Conservation (phyloP, 2,113 vertebrate species). For the Eretmochelys imbricata region DNA sequence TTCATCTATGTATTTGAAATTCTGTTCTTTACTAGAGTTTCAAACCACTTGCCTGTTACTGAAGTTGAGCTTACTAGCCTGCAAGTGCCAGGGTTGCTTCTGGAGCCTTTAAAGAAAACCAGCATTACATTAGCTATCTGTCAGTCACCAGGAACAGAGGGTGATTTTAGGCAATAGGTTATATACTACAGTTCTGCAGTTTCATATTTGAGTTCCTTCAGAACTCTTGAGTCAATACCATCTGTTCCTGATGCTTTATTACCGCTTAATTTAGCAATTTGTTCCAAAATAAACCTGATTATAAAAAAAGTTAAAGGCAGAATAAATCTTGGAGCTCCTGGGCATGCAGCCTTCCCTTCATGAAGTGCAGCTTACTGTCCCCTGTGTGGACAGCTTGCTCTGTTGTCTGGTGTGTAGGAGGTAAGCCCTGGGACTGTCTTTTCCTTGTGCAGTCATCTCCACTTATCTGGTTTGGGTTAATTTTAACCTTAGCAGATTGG, state of each 20-base stretch:
- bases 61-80: neutral
- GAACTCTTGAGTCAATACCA: neutral
- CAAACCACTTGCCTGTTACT: neutral
- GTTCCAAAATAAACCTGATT: neutral
- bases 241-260: neutral
- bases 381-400: neutral
- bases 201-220: neutral
- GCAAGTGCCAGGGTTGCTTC: neutral
- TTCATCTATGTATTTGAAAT: neutral
- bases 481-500: constrained; percentile 22
- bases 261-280: neutral
- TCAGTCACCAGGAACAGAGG: neutral
- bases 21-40: neutral
- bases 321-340: neutral
- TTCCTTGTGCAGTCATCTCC: neutral
- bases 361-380: neutral
- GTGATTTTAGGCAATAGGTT: neutral
- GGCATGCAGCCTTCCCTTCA: neutral
- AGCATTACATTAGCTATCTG: neutral
- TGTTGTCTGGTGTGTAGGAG: too few relatives aligned
- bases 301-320: neutral
- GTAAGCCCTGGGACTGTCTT: too few relatives aligned
- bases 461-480: constrained; percentile 35
- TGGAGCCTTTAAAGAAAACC: neutral
- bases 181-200: neutral